Percentiles rank a stretch among this genome's conserved stretches.
These are phyloP conservation scores for Danio rerio DNA, from an alignment of 2,113 vertebrate genomes.

Conservation along the genomic window GRCz12tu NC_133182.1:42169001-42169500, in stretches of 20 bases:
- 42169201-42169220: background rate
- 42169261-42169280: background rate
- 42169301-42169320: background rate
- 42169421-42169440: background rate
- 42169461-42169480: slow-evolving; percentile 25
- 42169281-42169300: slow-evolving; percentile 23
- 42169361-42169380: background rate
- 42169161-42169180: background rate
- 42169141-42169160: background rate
- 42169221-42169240: slow-evolving; percentile 12
- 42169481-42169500: slow-evolving; percentile 38
- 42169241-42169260: background rate
- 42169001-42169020: slow-evolving; percentile 74
- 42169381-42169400: slow-evolving; percentile 1
- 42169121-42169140: slow-evolving; percentile 73
- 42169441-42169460: background rate
- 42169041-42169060: slow-evolving; percentile 77
- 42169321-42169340: slow-evolving; percentile 45
- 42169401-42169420: background rate
- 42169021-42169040: slow-evolving; percentile 87
- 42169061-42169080: slow-evolving; percentile 84
- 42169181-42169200: background rate
- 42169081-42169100: slow-evolving; percentile 80
- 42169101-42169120: slow-evolving; percentile 76
- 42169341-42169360: slow-evolving; percentile 10